These are phyloP conservation scores for Zosterops lateralis DNA, from an alignment of 2,113 vertebrate species.

Conservation along the genomic window DNA sequence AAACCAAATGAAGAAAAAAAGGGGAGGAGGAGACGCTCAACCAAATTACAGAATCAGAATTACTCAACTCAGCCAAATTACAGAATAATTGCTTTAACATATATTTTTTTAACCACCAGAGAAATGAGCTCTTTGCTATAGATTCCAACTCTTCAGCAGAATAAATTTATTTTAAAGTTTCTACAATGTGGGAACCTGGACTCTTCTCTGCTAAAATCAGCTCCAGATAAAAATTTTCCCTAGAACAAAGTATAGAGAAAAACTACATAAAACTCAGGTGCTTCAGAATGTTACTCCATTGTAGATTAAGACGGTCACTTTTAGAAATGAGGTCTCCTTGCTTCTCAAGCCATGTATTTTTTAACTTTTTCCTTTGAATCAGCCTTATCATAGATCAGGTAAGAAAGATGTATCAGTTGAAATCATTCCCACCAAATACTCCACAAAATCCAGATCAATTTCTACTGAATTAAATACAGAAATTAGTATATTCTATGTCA, in stretches of 20 bases:
- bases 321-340: not conserved
- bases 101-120: not conserved
- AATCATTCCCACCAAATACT: not conserved
- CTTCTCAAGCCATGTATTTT: not conserved
- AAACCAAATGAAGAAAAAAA: not conserved
- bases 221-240: not conserved
- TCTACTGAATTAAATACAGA: not conserved
- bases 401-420: not conserved
- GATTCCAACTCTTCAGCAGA: not conserved
- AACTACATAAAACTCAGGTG: not conserved
- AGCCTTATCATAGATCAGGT: not conserved
- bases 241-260: not conserved
- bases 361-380: not conserved
- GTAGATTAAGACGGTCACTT: not conserved
- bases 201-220: not conserved
- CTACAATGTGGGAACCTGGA: accelerated
- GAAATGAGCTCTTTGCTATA: not conserved
- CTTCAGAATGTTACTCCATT: not conserved
- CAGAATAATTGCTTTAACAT: not conserved
- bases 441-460: not conserved
- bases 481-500: not conserved
- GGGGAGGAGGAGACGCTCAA: not conserved
- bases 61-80: not conserved
- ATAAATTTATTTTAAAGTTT: not conserved
- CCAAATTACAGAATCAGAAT: not conserved